Evolutionary conservation across 1,140 invertebrate genomes (phyloP), one percentile per base, ranked within the genome.

Genomic region (Zaprionus lachaisei): DNA sequence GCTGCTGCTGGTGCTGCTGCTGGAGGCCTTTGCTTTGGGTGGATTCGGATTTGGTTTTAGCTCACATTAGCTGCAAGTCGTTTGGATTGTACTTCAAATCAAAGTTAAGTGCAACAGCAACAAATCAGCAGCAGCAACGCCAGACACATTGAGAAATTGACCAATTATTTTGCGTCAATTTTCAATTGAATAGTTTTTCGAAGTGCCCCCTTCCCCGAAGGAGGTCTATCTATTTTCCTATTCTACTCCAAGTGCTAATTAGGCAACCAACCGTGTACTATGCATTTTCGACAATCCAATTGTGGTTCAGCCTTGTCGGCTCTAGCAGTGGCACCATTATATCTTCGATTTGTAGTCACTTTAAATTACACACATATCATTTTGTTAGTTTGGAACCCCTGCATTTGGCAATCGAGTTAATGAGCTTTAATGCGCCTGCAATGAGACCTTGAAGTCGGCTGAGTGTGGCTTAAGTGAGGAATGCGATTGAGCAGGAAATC

Each of bases 141-240:
- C 31, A 34, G 31, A 34, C 31, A 37, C 67, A 57, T 72, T 80
- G 73, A 70, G 60, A 85, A 85, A 87, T 89, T 72, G 63, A 77
- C 73, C 81, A 89, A 87, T 89, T 83, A 81, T 86, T 71, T 70
- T 71, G 70, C 78, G 73, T 81, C 81, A 81, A 89, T 83, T 77
- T 73, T 64, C 72, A 77, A 73, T 77, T 80, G 74, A 77, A 69
- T 47, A 60, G 41, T 58, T 49, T 68, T 80, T 77, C 37, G 58
- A 34, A 73, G 64, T 17, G 9, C 20, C 71, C 37, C 60, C 49
- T 49, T 38, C 14, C 37, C 37, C 38, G 37, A 34, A 62, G 66
- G 66, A 70, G 57, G 24, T 34, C 9, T 34, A 11, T 34, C 31
- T 34, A 34, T 34, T 34, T 34, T 34, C 31, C 31, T 31, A 31